Percentiles rank a stretch among this genome's conserved stretches.
Evolutionary conservation across 2,797 vertebrate genomes (phyloP).

Genomic region (Anomalospiza imberbis): DNA sequence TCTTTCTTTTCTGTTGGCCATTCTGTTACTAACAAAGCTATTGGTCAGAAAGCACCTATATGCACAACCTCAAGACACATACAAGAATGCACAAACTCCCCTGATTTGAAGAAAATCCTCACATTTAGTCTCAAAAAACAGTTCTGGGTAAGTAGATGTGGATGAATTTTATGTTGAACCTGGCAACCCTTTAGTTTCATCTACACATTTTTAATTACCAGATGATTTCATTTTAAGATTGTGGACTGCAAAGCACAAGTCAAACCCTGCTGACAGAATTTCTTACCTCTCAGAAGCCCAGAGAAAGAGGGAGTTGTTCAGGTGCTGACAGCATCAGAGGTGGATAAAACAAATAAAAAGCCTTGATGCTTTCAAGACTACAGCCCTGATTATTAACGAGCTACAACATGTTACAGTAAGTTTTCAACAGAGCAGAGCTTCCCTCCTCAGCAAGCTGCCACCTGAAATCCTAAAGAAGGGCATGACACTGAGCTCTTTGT

Average conservation of each 20-base stretch:
- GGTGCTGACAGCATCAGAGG: neutral
- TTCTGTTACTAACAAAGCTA: neutral
- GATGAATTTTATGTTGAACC: neutral
- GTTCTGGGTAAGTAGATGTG: neutral
- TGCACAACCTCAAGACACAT: neutral
- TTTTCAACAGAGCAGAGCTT: neutral
- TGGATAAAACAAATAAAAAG: neutral
- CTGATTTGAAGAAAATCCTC: neutral
- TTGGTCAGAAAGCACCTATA: neutral
- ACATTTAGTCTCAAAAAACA: neutral
- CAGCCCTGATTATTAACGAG: neutral
- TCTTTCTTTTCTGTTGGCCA: neutral
- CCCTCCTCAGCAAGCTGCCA: constrained; percentile 10
- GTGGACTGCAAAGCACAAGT: neutral
- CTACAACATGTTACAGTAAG: neutral
- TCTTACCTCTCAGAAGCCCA: neutral
- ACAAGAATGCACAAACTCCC: neutral
- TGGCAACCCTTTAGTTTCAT: neutral
- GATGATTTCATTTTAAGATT: neutral
- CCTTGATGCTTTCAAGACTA: neutral
- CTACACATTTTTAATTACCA: neutral
- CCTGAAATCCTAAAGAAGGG: constrained; percentile 40
- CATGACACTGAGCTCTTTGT: constrained; percentile 67
- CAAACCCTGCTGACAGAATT: neutral
- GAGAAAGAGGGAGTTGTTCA: neutral